These are phyloP conservation scores for Operophtera brumata DNA, from an alignment of 2,888 invertebrate genomes.

Conservation along the genomic window DNA sequence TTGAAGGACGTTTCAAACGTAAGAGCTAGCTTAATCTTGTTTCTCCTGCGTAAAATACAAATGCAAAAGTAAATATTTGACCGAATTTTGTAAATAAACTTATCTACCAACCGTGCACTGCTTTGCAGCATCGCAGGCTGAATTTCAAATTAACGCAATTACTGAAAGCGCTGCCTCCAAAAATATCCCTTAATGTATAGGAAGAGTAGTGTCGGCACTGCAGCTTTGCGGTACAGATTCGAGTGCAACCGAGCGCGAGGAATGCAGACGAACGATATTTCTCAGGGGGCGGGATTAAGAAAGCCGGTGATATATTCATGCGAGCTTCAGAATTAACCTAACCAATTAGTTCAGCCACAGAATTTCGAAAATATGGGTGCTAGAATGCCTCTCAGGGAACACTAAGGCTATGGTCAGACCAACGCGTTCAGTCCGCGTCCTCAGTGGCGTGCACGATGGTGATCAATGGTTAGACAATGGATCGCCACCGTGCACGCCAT, in stretches of 20 bases:
- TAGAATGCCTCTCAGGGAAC: background rate
- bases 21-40: background rate
- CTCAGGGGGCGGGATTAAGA: slow-evolving; percentile 42
- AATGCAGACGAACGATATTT: slow-evolving; percentile 51
- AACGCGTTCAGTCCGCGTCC: too few species aligned
- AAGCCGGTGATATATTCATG: slow-evolving; percentile 38
- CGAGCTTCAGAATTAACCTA: slow-evolving; percentile 32
- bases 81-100: background rate
- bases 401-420: too few species aligned
- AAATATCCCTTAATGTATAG: slow-evolving; percentile 38
- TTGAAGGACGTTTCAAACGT: too few species aligned
- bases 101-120: background rate
- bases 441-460: too few species aligned
- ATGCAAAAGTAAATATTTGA: background rate
- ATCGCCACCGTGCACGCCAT: too few species aligned
- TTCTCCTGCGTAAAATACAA: background rate
- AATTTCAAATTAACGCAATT: slow-evolving; percentile 27
- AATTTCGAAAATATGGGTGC: background rate
- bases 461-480: too few species aligned
- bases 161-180: slow-evolving; percentile 26
- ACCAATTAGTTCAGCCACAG: slow-evolving; percentile 35
- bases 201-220: slow-evolving; percentile 27
- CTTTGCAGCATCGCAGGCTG: slow-evolving; percentile 8
- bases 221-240: slow-evolving; percentile 41
- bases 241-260: slow-evolving; percentile 39